A percentile compares a stretch with the other conserved stretches of the same genome.
Conservation (phyloP, 2,888 invertebrate species). For the Platerodrilus igneus region DNA sequence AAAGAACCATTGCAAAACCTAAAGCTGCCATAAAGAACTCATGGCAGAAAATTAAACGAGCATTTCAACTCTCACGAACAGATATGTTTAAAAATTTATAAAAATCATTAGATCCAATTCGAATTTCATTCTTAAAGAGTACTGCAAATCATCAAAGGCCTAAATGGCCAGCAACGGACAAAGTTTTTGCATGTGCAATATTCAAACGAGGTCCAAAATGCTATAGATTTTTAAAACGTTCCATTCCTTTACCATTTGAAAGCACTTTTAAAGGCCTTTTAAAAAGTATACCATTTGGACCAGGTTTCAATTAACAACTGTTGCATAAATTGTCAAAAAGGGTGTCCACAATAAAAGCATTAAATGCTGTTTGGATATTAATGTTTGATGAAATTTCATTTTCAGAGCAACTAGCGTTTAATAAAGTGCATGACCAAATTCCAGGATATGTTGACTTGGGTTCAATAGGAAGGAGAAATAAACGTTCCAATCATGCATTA, state of each 20-base stretch:
- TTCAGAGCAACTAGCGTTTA: neutral
- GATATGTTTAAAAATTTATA: too few species aligned
- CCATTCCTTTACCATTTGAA: neutral
- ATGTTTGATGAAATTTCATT: conserved; percentile 2
- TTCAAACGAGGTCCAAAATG: neutral
- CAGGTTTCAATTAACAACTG: neutral
- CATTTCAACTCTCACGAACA: too few species aligned
- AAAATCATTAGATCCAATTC: too few species aligned
- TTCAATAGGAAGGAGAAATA: conserved; percentile 8
- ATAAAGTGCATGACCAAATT: neutral
- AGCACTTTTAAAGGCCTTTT: neutral
- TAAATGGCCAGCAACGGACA: too few species aligned
- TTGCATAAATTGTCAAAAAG: neutral
- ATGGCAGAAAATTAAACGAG: too few species aligned
- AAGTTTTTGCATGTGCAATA: too few species aligned
- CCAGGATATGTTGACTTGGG: conserved; percentile 8
- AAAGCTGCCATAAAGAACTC: too few species aligned
- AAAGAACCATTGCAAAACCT: too few species aligned
- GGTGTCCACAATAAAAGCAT: neutral
- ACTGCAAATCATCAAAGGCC: too few species aligned
- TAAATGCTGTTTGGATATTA: neutral
- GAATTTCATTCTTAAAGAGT: too few species aligned
- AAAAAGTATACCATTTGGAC: neutral
- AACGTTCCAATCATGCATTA: conserved; percentile 13
- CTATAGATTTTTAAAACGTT: neutral